These are phyloP conservation scores for Tachysurus fulvidraco DNA, from an alignment of 2,113 vertebrate genomes.

Conservation along the genomic window DNA sequence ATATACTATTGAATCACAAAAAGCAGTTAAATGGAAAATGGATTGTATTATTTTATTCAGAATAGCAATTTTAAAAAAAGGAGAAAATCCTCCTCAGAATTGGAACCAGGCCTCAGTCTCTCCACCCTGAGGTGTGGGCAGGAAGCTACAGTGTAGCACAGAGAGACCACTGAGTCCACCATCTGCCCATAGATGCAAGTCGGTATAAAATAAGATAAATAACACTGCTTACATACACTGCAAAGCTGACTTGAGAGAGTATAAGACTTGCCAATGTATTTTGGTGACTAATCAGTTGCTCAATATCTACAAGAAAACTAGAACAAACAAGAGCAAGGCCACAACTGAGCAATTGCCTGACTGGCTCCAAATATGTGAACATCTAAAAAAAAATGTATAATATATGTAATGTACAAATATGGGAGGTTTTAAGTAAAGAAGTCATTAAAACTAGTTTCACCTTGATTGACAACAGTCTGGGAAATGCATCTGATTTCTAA, in stretches of 20 bases:
- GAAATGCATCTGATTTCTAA: neutral
- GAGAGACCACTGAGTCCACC: slow-evolving; percentile 53
- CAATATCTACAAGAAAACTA: slow-evolving; percentile 6
- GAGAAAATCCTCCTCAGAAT: slow-evolving; percentile 12
- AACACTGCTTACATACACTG: slow-evolving; percentile 22
- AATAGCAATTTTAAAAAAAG: slow-evolving; percentile 14
- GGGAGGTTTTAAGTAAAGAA: neutral
- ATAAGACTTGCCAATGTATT: slow-evolving; percentile 12
- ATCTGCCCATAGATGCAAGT: slow-evolving; percentile 44
- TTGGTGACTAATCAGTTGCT: slow-evolving; percentile 16
- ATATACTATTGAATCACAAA: neutral
- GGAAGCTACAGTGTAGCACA: slow-evolving; percentile 50
- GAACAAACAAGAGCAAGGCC: neutral
- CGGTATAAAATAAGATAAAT: slow-evolving; percentile 27
- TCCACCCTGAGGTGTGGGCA: slow-evolving; percentile 52
- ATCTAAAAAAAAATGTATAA: neutral
- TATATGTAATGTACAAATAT: neutral
- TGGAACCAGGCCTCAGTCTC: slow-evolving; percentile 41
- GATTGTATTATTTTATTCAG: neutral
- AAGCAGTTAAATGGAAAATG: neutral
- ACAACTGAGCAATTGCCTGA: neutral
- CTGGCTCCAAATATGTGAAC: neutral
- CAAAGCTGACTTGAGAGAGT: neutral
- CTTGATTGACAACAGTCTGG: neutral
- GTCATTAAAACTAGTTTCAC: neutral